phyloP scores from a whole-genome alignment of 2,888 invertebrate genomes.

The Oscheius sp. region DNA sequence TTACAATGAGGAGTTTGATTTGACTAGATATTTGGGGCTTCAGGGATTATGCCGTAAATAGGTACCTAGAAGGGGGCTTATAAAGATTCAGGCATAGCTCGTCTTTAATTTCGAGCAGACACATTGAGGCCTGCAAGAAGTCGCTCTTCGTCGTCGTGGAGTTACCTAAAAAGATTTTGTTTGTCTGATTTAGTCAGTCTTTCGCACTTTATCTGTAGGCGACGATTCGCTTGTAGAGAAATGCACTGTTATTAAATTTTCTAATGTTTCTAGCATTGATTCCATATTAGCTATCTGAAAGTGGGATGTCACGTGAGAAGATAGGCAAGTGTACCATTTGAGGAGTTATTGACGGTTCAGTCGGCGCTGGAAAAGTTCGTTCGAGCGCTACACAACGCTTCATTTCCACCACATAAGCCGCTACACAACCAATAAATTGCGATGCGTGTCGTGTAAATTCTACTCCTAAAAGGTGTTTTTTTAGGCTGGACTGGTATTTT shows the following conservation, averaged over 20 bases:
- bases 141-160: slow-evolving; percentile 66
- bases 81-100: slow-evolving; percentile 67
- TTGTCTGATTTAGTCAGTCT: neutral
- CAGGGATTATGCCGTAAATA: slow-evolving; percentile 24
- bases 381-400: slow-evolving; percentile 69
- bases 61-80: slow-evolving; percentile 22
- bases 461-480: slow-evolving; percentile 50
- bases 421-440: slow-evolving; percentile 72
- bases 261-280: slow-evolving; percentile 69
- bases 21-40: slow-evolving; percentile 34
- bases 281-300: slow-evolving; percentile 65
- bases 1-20: slow-evolving; percentile 34
- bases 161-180: slow-evolving; percentile 52
- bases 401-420: slow-evolving; percentile 70
- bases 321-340: slow-evolving; percentile 40
- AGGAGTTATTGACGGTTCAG: slow-evolving; percentile 57
- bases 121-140: slow-evolving; percentile 71
- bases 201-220: slow-evolving; percentile 64
- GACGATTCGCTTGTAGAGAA: slow-evolving; percentile 71
- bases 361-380: slow-evolving; percentile 58
- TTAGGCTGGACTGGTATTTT: neutral
- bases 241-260: slow-evolving; percentile 72
- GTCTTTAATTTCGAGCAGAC: slow-evolving; percentile 73
- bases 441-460: slow-evolving; percentile 71
- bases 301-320: neutral